Base-by-base conservation (phyloP, 2,888 invertebrate species). In the Spisula subtruncata region DNA sequence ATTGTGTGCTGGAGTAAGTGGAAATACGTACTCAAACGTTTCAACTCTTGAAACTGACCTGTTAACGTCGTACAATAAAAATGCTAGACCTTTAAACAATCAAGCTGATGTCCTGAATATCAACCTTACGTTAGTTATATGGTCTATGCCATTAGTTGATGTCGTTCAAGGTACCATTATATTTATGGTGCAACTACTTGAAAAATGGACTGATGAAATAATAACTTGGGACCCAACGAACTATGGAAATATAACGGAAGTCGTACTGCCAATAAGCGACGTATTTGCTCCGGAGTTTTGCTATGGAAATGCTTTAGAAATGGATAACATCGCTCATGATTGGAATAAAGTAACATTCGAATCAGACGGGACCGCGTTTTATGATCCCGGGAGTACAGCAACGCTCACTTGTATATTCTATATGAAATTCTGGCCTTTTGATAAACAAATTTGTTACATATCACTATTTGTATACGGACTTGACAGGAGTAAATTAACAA, bases 381-480 rank as follows among this genome's bases (percentile, higher is more conserved):
- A 2, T 32, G 29, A 41, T 4, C 84, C 84, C 4, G 29, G n/a
- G 16, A 20, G 14, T 48, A 18, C 35, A 4, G 48, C 12, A 8
- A 48, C 35, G 20, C 14, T 46, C 2, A 25, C 12, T 1, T 71
- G 84, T n/a, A 71, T 14, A 0, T 84, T 84, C 29, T 48, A 84
- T 18, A 46, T 84, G 71, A 84, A 46, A 29, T 84, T 25, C 16
- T 84, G 84, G 84, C 84, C 84, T 0, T 84, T 84, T 75, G 84
- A 84, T 71, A 84, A 84, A 48, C 84, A 84, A 32, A 71, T 84
- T 25, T 84, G 84, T 48, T 75, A 84, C 25, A n/a, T 84, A 46
- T 16, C 46, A 29, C 25, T 84, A 1, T 75, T 25, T 32, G 75
- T 25, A 16, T 75, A 75, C 18, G 75, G 75, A 16, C 18, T 25